Evolutionary conservation across 2,888 invertebrate species (phyloP), one percentile per base, ranked within the genome.

Genomic region (Drosophila hamatofila): DNA sequence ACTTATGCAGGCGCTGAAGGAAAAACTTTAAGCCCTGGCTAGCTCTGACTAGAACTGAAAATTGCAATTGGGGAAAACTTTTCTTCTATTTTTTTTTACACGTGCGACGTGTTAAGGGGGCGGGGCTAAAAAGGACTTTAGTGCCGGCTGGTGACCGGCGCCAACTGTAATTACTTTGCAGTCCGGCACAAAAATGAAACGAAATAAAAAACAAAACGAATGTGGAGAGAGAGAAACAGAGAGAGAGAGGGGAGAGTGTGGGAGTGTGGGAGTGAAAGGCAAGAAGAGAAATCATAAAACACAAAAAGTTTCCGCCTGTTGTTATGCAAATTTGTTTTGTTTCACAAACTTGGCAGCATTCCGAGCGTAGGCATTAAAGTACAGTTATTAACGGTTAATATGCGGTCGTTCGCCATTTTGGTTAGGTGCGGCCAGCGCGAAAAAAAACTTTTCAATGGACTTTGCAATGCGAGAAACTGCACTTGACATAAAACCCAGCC

Each of bases 311-410:
- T 78, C 72, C 87, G 73, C 41, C 75, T 44, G 52, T 77, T 87
- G 88, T 80, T 78, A 75, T 84, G 82, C 62, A 83, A 87, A 83
- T 83, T 85, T 78, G 55, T 52, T 66, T 75, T 66, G 64, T 75
- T 81, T 58, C 33, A 42, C 16, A 30, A 67, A 48, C 66, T 68
- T 69, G 61, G 64, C 60, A 52, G 55, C 49, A 66, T 69, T 70
- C 56, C 41, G 49, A 54, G 41, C 64, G 44, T 44, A 25, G 60
- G 27, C 75, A 72, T 75, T 69, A 72, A 67, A 66, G 75, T 52
- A 71, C 72, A 63, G 78, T 84, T 87, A 81, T 83, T 83, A 83
- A 87, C 84, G 81, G 69, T 81, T 83, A 83, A 83, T 83, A 80
- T 78, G 72, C 71, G 51, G 23, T 39, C 66, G 66, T 46, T 49